Percentiles rank a stretch among this genome's conserved stretches.
Evolutionary conservation across 1,140 invertebrate species (phyloP).

Genomic region (Trichomalopsis sarcophagae): DNA sequence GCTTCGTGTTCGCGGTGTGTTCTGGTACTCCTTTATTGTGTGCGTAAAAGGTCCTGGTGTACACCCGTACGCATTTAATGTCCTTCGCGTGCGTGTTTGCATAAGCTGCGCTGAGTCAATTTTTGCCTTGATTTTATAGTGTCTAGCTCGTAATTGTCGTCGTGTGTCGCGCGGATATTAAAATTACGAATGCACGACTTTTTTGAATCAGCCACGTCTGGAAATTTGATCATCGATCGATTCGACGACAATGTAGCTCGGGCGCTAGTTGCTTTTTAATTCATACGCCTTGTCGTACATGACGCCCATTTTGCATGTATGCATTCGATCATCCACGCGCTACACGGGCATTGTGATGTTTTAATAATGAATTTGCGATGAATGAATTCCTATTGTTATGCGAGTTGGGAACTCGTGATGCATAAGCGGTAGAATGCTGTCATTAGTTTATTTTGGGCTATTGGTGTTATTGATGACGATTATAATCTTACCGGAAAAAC

Average conservation of each 20-base stretch:
- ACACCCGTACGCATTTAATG: slow-evolving; percentile 15
- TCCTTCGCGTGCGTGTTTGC: slow-evolving; percentile 24
- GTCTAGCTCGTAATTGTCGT: slow-evolving; percentile 7
- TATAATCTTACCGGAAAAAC: too few species aligned
- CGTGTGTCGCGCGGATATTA: not conserved
- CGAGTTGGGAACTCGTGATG: not conserved
- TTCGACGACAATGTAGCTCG: not conserved
- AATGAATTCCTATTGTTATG: not conserved
- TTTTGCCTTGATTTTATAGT: slow-evolving; percentile 38
- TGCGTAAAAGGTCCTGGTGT: slow-evolving; percentile 3
- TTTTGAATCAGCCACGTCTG: not conserved
- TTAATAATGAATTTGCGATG: not conserved
- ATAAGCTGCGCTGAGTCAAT: slow-evolving; percentile 1
- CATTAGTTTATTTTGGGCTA: too few species aligned
- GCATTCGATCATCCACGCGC: not conserved
- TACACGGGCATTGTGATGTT: not conserved
- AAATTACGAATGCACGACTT: not conserved
- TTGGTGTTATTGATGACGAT: too few species aligned
- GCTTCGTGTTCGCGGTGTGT: slow-evolving; percentile 39
- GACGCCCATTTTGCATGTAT: not conserved
- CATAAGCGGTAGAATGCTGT: not conserved
- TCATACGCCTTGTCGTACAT: not conserved
- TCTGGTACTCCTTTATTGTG: slow-evolving; percentile 1
- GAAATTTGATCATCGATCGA: not conserved
- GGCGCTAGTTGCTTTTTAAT: not conserved